Evolutionary conservation across 2,113 vertebrate genomes (phyloP), one percentile per base, ranked within the genome.

Genomic region (Fregata magnificens): DNA sequence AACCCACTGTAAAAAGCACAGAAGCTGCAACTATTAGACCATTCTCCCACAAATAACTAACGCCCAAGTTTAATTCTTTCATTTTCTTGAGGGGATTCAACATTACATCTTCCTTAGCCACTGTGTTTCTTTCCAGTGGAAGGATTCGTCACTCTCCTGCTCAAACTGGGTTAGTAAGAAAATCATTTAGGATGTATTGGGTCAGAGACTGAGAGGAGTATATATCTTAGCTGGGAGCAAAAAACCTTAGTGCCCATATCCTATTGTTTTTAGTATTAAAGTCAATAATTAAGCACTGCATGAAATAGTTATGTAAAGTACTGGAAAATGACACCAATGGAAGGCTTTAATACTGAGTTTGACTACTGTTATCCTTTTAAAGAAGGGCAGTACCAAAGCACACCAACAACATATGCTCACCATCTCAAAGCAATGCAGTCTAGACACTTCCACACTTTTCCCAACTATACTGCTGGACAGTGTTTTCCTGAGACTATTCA

Each of bases 321-420:
- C n/a, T 7, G 31, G 55, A 62, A 47, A 93, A 71, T 21, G 44
- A 8, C 19, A 70, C 8, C 19, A 85, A 73, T 5, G 73, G 36
- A 61, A 82, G 26, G 40, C 9, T 89, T 82, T 34, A 69, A 90
- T 32, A 66, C 1, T 53, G 34, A 86, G 40, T 31, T 74, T 0
- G 1, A 59, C 26, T 67, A n/a, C 11, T 31, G 19, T 22, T 4
- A 50, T 16, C 7, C 53, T 69, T 77, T 32, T 38, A 78, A 72
- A 56, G 69, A 70, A 77, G 77, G 58, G 36, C 59, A 18, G 6
- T 63, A 47, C 34, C 24, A 72, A 88, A 70, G 56, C 52, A 79
- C 0, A 0, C 21, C 69, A 71, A 58, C 13, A 82, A 50, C 28
- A 44, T 6, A 47, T 2, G 14, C 11, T 81, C 36, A 69, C 62